Evolutionary conservation across 2,888 invertebrate species (phyloP).

Genomic region (Harpagoxenus sublaevis): DNA sequence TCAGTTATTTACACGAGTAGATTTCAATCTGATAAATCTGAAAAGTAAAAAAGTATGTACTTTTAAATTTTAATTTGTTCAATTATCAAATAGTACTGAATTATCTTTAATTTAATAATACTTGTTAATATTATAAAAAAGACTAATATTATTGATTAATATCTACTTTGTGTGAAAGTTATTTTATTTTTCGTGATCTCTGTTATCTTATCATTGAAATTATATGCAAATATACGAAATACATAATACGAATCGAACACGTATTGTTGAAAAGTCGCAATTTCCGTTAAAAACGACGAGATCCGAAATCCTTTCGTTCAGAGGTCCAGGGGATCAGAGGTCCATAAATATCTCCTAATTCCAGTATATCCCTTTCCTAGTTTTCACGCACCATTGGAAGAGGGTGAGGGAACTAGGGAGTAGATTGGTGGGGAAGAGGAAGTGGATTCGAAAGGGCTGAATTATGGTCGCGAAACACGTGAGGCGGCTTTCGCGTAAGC

Average conservation of each 20-base stretch:
- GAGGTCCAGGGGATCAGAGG: neutral
- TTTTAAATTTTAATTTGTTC: neutral
- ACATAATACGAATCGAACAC: neutral
- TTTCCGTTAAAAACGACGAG: neutral
- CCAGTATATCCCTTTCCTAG: conserved; percentile 6
- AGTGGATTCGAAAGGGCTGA: conserved; percentile 45
- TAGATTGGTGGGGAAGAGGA: neutral
- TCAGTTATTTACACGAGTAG: neutral
- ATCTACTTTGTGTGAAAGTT: neutral
- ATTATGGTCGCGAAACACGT: conserved; percentile 51
- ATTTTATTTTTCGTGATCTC: too few relatives aligned
- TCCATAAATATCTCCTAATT: conserved; percentile 44
- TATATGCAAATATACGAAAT: neutral
- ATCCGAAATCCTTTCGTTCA: neutral
- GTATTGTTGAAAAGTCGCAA: neutral
- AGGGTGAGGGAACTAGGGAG: neutral
- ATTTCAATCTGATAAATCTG: neutral
- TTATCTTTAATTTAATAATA: neutral
- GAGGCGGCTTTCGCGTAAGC: conserved; percentile 52
- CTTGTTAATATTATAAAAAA: neutral
- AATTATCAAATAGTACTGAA: neutral
- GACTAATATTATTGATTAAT: neutral
- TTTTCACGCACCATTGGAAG: conserved; percentile 5
- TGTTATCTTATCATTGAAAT: neutral
- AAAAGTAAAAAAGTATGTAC: neutral